Conservation (phyloP, 1,140 invertebrate species). For the Paramacrobiotus metropolitanus region DNA sequence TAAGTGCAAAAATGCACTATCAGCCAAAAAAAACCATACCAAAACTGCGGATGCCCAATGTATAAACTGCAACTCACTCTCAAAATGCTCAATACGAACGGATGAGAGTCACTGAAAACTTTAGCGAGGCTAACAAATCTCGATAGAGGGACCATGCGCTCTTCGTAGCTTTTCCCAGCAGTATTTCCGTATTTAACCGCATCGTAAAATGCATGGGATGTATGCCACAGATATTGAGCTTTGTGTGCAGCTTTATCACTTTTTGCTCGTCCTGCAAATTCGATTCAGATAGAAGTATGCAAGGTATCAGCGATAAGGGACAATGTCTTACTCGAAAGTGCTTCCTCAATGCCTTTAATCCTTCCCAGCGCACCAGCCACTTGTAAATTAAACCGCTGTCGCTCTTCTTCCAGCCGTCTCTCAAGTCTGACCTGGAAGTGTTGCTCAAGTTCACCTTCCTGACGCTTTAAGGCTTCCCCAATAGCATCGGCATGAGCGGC, state of each 20-base stretch:
- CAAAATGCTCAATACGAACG: constrained; percentile 2
- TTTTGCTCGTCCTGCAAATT: constrained; percentile 41
- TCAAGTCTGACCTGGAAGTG: constrained; percentile 23
- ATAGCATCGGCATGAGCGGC: constrained; percentile 60
- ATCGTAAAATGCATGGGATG: constrained; percentile 55
- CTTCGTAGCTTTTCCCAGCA: constrained; percentile 9
- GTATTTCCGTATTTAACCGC: constrained; percentile 37
- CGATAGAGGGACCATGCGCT: neutral
- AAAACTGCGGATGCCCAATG: constrained; percentile 18
- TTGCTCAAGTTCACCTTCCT: constrained; percentile 40
- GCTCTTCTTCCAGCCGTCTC: constrained; percentile 37
- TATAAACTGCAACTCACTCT: constrained; percentile 2
- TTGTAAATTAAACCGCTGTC: constrained; percentile 43
- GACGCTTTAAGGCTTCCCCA: constrained; percentile 39
- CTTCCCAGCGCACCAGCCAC: constrained; percentile 53
- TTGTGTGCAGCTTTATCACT: constrained; percentile 50
- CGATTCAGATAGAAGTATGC: constrained; percentile 7
- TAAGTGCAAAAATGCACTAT: constrained; percentile 30
- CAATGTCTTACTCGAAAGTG: constrained; percentile 44
- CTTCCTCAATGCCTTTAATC: constrained; percentile 60
- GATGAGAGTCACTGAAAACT: constrained; percentile 4
- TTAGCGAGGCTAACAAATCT: neutral
- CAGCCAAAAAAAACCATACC: constrained; percentile 36
- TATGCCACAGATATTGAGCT: constrained; percentile 68
- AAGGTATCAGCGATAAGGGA: constrained; percentile 1